phyloP scores from a whole-genome alignment of 2,888 invertebrate genomes.

The Acanthacorydalis orientalis region DNA sequence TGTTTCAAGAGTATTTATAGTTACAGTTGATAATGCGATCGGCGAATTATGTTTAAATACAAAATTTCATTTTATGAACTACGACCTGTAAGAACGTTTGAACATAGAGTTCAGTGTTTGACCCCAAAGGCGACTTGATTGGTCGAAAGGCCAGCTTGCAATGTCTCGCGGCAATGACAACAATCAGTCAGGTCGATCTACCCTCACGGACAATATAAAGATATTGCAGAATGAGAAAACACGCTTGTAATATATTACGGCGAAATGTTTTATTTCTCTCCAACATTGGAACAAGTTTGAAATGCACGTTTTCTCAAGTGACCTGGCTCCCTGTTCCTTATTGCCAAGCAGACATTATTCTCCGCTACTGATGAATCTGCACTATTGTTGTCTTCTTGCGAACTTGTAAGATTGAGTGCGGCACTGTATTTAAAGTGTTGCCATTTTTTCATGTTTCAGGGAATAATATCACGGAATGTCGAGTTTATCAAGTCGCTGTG shows the following conservation, averaged over 20 bases:
- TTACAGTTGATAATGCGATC: too few relatives aligned
- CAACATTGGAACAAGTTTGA: too few relatives aligned
- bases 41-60: too few relatives aligned
- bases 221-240: neutral
- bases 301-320: too few relatives aligned
- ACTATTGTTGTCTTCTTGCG: neutral
- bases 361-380: neutral
- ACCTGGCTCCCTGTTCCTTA: neutral
- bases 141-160: neutral
- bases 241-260: neutral
- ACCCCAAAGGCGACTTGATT: neutral
- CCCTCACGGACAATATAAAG: too few relatives aligned
- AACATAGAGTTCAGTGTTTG: neutral
- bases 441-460: too few relatives aligned
- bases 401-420: neutral
- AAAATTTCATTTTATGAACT: too few relatives aligned
- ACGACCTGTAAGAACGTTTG: too few relatives aligned
- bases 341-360: neutral
- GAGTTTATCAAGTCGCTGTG: neutral
- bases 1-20: too few relatives aligned
- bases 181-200: slow-evolving; percentile 20
- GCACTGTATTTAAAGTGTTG: too few relatives aligned
- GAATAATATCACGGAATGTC: neutral
- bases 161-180: slow-evolving; percentile 26
- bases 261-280: too few relatives aligned